These are phyloP conservation scores for Cryptoleucopteryx plumbea DNA, from an alignment of 2,113 vertebrate genomes.

Conservation along the genomic window DNA sequence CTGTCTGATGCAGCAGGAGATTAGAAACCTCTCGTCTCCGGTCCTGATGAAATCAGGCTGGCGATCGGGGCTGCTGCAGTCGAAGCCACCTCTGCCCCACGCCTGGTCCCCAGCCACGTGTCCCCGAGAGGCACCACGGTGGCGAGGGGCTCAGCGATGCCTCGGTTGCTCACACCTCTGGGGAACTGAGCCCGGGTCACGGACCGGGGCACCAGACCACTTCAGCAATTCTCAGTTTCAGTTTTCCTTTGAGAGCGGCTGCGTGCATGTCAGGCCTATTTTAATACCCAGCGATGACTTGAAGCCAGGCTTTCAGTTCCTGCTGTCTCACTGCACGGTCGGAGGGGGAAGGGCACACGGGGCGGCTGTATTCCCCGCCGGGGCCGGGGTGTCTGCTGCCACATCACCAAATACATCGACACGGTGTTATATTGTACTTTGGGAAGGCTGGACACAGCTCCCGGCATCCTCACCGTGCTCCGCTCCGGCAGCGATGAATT, in stretches of 20 bases:
- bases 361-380: neutral
- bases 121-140: neutral
- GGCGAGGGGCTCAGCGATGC: neutral
- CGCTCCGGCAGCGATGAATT: fast-evolving
- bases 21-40: neutral
- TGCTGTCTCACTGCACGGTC: neutral
- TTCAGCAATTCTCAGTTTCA: slow-evolving; percentile 67
- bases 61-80: neutral
- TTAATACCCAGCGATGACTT: slow-evolving; percentile 40
- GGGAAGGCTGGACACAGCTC: neutral
- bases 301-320: slow-evolving; percentile 73
- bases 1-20: neutral
- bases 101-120: neutral
- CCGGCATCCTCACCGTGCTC: fast-evolving
- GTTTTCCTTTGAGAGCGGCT: slow-evolving; percentile 71
- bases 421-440: fast-evolving
- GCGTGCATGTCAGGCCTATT: slow-evolving; percentile 59
- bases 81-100: neutral
- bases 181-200: slow-evolving; percentile 64
- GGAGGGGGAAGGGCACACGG: slow-evolving; percentile 29
- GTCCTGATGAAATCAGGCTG: neutral
- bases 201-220: slow-evolving; percentile 19
- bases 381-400: neutral
- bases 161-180: neutral
- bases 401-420: neutral